Evolutionary conservation across 2,113 vertebrate species (phyloP).

Genomic region (Astatotilapia flaviijosephi): DNA sequence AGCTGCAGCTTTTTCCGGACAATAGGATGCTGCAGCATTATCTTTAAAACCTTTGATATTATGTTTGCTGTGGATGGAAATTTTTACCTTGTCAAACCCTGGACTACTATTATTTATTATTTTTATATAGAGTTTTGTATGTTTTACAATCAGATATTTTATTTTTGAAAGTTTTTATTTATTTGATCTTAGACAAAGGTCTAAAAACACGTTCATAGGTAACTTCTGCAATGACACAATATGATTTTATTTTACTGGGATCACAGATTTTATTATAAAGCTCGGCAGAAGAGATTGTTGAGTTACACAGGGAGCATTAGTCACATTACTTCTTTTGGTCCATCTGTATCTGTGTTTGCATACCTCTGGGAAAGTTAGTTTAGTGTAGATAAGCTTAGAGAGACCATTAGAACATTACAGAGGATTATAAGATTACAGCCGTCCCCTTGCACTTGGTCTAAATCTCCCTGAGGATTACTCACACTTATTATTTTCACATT

Average conservation of each 20-base stretch:
- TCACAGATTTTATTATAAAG: not conserved
- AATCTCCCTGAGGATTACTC: constrained; percentile 51
- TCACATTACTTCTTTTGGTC: not conserved
- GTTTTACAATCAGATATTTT: not conserved
- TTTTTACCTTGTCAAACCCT: not conserved
- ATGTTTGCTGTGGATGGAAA: not conserved
- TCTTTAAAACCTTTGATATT: not conserved
- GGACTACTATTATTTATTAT: not conserved
- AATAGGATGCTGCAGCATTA: not conserved
- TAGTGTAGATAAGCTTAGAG: constrained; percentile 48
- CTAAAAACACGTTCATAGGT: not conserved
- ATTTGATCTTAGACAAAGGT: not conserved
- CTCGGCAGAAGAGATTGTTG: not conserved
- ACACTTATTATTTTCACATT: constrained; percentile 32
- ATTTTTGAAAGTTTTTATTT: not conserved
- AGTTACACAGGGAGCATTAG: constrained; percentile 4
- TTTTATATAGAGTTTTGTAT: not conserved
- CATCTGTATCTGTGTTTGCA: constrained; percentile 31
- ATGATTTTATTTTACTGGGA: not conserved
- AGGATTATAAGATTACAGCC: constrained; percentile 57
- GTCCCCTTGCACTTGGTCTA: constrained; percentile 21
- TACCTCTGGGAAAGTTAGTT: constrained; percentile 52
- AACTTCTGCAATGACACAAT: not conserved
- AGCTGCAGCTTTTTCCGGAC: not conserved
- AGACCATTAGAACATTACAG: constrained; percentile 54